Conservation (phyloP, 2,888 invertebrate genomes). For the Urechis unicinctus region DNA sequence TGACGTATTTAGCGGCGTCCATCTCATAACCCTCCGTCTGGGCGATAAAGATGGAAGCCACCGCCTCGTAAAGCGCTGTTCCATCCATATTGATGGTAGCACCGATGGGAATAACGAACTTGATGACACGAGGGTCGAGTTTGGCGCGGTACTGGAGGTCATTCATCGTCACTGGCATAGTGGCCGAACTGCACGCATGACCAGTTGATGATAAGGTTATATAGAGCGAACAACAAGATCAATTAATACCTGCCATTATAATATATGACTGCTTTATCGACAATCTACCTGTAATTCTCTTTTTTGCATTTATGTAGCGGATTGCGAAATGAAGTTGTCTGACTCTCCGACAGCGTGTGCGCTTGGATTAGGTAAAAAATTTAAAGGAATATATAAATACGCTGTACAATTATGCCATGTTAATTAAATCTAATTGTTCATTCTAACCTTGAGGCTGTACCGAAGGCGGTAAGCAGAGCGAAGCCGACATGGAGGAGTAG, state of each 20-base stretch:
- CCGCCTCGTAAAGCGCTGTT: conserved; percentile 68
- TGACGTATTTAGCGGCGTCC: conserved; percentile 76
- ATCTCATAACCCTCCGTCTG: conserved; percentile 77
- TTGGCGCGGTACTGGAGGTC: conserved; percentile 78
- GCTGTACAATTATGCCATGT: too few relatives aligned
- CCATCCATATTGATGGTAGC: conserved; percentile 60
- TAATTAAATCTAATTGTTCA: too few relatives aligned
- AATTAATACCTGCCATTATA: not conserved
- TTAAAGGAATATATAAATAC: too few relatives aligned
- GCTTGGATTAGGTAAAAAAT: too few relatives aligned
- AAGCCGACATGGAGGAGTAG: conserved; percentile 77
- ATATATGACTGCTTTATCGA: too few relatives aligned
- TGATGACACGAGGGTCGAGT: conserved; percentile 73
- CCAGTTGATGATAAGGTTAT: too few relatives aligned
- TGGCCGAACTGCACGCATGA: conserved; percentile 77
- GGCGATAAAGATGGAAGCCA: conserved; percentile 80
- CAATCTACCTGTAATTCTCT: too few relatives aligned
- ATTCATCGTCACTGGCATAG: conserved; percentile 78
- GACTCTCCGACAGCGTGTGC: too few relatives aligned
- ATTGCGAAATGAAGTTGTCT: too few relatives aligned
- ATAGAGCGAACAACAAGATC: too few relatives aligned
- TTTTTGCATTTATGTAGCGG: too few relatives aligned
- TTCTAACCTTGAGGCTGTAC: conserved; percentile 90
- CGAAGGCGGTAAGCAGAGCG: conserved; percentile 79
- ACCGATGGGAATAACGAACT: conserved; percentile 83